A percentile compares a stretch with the other conserved stretches of the same genome.
These are phyloP conservation scores for Ariolimax columbianus DNA, from an alignment of 2,888 invertebrate species.

Conservation along the genomic window DNA sequence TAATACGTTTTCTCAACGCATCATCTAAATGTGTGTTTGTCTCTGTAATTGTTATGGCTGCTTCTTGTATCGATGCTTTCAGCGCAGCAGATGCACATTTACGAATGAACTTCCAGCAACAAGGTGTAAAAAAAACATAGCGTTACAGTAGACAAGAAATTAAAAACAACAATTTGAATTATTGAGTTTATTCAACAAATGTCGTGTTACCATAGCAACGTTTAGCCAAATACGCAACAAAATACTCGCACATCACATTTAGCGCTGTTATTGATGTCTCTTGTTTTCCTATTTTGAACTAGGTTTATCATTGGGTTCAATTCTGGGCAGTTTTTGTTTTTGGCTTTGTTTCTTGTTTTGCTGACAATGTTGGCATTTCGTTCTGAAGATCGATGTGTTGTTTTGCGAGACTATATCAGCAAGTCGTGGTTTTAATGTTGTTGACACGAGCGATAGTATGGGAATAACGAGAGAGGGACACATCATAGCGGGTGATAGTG, in stretches of 20 bases:
- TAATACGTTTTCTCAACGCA: too few species aligned
- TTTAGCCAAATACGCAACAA: neutral
- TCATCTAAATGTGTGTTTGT: too few species aligned
- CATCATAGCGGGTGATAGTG: too few species aligned
- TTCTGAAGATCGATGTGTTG: neutral
- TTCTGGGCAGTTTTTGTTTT: neutral
- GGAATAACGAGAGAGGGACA: too few species aligned
- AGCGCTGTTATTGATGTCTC: neutral
- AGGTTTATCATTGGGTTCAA: neutral
- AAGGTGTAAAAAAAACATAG: neutral
- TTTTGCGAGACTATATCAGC: neutral
- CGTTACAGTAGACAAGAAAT: too few species aligned
- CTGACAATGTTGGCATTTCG: constrained; percentile 5
- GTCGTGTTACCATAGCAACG: neutral
- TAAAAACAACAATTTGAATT: neutral
- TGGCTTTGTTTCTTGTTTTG: too few species aligned
- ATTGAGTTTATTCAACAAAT: neutral
- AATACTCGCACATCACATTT: neutral
- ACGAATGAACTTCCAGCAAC: too few species aligned
- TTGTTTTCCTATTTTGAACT: neutral
- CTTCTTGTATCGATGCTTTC: too few species aligned
- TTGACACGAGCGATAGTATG: neutral
- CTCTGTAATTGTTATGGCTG: too few species aligned
- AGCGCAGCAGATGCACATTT: too few species aligned
- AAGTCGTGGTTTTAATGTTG: neutral